Evolutionary conservation across 2,113 vertebrate species (phyloP), one percentile per base, ranked within the genome.

Genomic region (Oryctolagus cuniculus): DNA sequence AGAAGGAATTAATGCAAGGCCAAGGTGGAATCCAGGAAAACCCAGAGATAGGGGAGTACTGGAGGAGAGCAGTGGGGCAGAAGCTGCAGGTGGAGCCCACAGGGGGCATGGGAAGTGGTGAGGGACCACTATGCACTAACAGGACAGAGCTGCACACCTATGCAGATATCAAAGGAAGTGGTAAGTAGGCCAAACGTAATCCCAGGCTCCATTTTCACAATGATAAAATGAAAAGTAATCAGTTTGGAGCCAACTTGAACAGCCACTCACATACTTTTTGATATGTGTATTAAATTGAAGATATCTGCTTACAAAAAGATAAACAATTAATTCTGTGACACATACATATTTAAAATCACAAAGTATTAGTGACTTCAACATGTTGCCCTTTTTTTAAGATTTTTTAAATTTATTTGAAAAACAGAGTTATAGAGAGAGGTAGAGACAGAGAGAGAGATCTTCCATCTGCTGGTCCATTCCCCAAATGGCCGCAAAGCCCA

Each of bases 331-430:
- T 64, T 21, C 24, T 79, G 1, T 72, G 63, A 95, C 9, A 91
- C 2, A 63, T 22, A 31, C 44, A 77, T 51, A 90, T 93, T 78
- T 70, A 61, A 92, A 94, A 75, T 79, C 64, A 81, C 3, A 87
- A 53, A 36, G 90, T 85, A 94, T 74, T 27, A 25, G 19, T 89
- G 70, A 78, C 74, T 96, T 86, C 89, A 27, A 87, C 87, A 83
- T 34, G 49, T 9, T 44, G 44, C 44, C 5, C 44, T 44, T 44
- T 44, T 44, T 44, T 44, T 6, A 44, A 44, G 6, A 1, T 44
- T 44, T 44, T 44, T 44, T 44, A 44, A 44, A 44, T 44, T 44
- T 44, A 44, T 44, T 44, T 44, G 44, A 44, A 44, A 44, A 44
- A 44, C 44, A 44, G 38, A 38, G 44, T 44, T 44, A 44, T 7